Conservation (phyloP, 2,113 vertebrate genomes). For the Ammodytes marinus region DNA sequence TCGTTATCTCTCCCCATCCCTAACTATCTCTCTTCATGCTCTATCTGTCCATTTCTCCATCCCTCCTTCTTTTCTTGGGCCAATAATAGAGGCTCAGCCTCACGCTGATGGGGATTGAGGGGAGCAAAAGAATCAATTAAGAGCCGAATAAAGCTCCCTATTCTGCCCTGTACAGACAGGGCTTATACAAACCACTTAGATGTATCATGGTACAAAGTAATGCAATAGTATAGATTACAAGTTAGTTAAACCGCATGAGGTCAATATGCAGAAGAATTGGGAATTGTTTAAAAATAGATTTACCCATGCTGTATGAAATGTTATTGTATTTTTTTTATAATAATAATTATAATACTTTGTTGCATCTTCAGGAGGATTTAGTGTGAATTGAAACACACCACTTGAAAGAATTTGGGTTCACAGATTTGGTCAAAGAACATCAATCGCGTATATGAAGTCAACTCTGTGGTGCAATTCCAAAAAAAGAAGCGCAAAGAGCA, state of each 20-base stretch:
- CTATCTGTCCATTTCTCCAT: slow-evolving; percentile 49
- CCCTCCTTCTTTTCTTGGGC: slow-evolving; percentile 31
- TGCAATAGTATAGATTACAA: not conserved
- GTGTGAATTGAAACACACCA: not conserved
- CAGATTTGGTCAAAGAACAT: not conserved
- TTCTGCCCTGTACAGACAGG: slow-evolving; percentile 14
- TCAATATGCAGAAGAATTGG: not conserved
- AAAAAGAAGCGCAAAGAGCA: not conserved
- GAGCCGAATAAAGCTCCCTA: slow-evolving; percentile 27
- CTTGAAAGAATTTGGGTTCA: not conserved
- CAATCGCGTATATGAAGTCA: not conserved
- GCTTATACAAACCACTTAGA: not conserved
- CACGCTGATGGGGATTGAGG: slow-evolving; percentile 44
- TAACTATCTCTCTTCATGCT: slow-evolving; percentile 70
- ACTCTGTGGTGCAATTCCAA: not conserved
- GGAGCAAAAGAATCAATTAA: slow-evolving; percentile 71
- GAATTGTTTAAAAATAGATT: not conserved
- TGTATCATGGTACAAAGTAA: slow-evolving; percentile 22
- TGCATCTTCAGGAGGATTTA: not conserved
- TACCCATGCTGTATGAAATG: not conserved
- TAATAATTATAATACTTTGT: not conserved
- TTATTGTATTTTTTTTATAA: not conserved
- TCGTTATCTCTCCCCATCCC: slow-evolving; percentile 64
- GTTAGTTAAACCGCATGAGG: not conserved
- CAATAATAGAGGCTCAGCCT: slow-evolving; percentile 60